A percentile compares a stretch with the other conserved stretches of the same genome.
Conservation (phyloP, 2,797 vertebrate genomes). For the Uromys caudimaculatus region DNA sequence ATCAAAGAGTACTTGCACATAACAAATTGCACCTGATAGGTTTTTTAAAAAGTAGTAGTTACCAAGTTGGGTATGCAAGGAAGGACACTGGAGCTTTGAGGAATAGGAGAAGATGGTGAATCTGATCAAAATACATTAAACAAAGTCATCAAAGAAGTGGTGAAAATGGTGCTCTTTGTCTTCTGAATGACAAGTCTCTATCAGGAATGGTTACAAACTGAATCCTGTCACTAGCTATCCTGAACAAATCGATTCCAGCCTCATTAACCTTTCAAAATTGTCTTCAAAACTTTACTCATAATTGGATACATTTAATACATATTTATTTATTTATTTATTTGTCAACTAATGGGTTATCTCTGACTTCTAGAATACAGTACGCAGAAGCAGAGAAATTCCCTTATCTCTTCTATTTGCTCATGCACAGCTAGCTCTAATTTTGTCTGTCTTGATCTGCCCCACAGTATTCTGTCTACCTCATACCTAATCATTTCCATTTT, state of each 20-base stretch:
- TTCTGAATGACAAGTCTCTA: not conserved
- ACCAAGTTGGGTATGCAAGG: not conserved
- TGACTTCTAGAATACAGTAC: not conserved
- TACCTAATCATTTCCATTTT: not conserved
- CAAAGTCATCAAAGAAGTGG: not conserved
- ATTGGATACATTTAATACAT: not conserved
- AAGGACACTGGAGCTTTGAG: not conserved
- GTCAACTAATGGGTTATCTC: not conserved
- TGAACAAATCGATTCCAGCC: not conserved
- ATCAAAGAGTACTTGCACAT: too few relatives aligned
- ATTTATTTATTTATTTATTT: not conserved
- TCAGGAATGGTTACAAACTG: not conserved
- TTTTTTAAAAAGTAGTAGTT: not conserved
- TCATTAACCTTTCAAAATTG: not conserved
- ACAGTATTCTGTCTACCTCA: not conserved
- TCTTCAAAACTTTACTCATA: not conserved
- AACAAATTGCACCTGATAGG: not conserved
- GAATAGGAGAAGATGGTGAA: not conserved
- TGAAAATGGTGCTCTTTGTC: not conserved
- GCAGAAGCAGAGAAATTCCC: not conserved
- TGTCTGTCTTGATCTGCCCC: not conserved
- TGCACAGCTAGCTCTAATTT: not conserved
- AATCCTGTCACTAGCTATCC: not conserved
- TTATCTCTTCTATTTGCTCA: accelerated
- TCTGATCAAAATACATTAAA: not conserved